Evolutionary conservation across 2,113 vertebrate genomes (phyloP), one percentile per base, ranked within the genome.

Genomic region (Halichoerus grypus): DNA sequence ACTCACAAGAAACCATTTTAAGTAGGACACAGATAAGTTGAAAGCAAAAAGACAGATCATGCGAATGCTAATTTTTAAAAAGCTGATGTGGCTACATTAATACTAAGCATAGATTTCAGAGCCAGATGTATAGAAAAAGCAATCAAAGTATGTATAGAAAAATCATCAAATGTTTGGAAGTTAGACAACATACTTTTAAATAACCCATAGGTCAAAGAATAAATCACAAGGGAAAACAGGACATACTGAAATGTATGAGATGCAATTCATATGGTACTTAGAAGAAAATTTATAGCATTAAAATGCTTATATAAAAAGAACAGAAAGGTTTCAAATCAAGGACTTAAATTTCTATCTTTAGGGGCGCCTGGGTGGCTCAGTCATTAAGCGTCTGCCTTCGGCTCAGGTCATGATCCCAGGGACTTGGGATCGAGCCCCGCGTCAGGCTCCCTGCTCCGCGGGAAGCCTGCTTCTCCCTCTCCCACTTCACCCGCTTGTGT

Each of bases 81-180:
- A n/a, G 36, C 22, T 61, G 55, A 28, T 61, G 55, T 16, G 24
- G 80, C 81, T 83, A 61, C n/a, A 42, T 42, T 42, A 59, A 83
- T 61, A 83, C 36, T 59, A 83, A 39, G 36, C 81, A 83, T 59
- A 61, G 55, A 39, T 39, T 83, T 61, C n/a, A 61, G n/a, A 83
- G 55, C 36, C 26, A 42, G 74, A 46, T 77, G 42, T 77, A 31
- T 46, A 31, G 74, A 77, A 77, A 49, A 77, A 46, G 26, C 14
- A 10, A 46, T 77, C 42, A 49, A 77, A 26, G 31, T 77, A 94
- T 49, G 11, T 49, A 61, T 21, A 39, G 31, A 88, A 88, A 88
- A 88, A 94, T 82, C 85, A 88, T 18, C 84, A 88, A 94, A 94
- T 59, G 53, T 81, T 51, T 69, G 39, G 36, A 81, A 88, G 53